Conservation (phyloP, 2,888 invertebrate species). For the Melinopterus prodromus region DNA sequence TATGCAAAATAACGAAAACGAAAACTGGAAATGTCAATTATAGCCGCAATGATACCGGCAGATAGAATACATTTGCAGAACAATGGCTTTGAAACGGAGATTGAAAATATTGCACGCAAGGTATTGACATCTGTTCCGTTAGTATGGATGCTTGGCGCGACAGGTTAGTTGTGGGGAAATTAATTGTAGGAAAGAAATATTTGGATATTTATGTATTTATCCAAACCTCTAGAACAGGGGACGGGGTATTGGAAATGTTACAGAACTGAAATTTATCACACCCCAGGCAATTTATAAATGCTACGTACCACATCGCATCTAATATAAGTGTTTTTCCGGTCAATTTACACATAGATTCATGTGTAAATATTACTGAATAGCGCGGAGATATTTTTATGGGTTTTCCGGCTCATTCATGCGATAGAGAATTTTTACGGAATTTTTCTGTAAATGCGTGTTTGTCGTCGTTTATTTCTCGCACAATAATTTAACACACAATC, state of each 20-base stretch:
- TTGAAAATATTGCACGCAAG: not conserved
- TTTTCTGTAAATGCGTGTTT: not conserved
- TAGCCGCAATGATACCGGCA: not conserved
- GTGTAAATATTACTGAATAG: slow-evolving; percentile 23
- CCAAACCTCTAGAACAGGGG: no score
- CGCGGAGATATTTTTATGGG: slow-evolving; percentile 21
- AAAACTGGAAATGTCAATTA: slow-evolving; percentile 4
- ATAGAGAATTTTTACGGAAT: not conserved
- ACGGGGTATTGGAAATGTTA: no score
- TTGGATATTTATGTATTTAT: no score
- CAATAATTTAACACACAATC: slow-evolving; percentile 21
- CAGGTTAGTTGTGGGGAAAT: no score
- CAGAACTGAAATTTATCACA: no score
- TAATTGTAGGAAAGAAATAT: no score
- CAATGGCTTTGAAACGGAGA: not conserved
- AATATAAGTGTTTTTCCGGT: not conserved
- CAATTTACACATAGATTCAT: slow-evolving; percentile 5
- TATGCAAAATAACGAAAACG: slow-evolving; percentile 4
- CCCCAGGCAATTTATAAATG: no score
- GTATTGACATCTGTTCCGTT: not conserved
- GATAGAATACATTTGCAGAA: not conserved
- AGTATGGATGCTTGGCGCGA: not conserved
- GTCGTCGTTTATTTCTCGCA: not conserved
- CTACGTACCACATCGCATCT: no score
- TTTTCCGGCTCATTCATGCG: slow-evolving; percentile 5